Conservation (phyloP, 2,888 invertebrate species). For the Scaeva pyrastri region DNA sequence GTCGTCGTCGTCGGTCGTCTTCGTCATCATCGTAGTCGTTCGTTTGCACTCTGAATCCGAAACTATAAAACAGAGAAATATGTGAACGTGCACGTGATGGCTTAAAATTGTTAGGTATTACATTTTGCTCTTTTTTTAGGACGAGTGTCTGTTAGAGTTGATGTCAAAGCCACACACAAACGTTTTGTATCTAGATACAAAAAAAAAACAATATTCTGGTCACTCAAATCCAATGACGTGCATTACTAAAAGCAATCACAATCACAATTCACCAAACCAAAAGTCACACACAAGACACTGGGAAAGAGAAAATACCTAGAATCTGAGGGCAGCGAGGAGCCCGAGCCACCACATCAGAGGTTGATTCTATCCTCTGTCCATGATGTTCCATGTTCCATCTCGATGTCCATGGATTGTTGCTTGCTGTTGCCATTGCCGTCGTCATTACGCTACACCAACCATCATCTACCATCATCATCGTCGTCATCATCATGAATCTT, state of each 20-base stretch:
- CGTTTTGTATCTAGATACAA: background rate
- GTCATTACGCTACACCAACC: constrained; percentile 14
- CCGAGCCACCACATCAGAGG: too few relatives aligned
- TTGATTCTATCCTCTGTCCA: constrained; percentile 33
- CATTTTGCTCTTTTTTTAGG: constrained; percentile 12
- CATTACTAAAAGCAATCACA: constrained; percentile 57
- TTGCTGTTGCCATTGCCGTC: too few relatives aligned
- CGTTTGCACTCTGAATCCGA: too few relatives aligned
- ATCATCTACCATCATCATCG: constrained; percentile 32
- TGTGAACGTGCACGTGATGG: constrained; percentile 33
- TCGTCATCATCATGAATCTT: constrained; percentile 40
- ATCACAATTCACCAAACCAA: constrained; percentile 48
- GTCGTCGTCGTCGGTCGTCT: background rate
- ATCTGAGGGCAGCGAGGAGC: background rate
- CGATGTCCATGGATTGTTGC: too few relatives aligned
- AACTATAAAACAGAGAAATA: background rate
- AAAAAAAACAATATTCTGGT: constrained; percentile 39
- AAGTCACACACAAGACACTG: constrained; percentile 27
- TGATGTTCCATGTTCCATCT: constrained; percentile 12
- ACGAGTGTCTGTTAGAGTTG: constrained; percentile 25
- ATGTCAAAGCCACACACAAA: constrained; percentile 54
- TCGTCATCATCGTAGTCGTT: background rate
- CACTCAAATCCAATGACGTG: constrained; percentile 68
- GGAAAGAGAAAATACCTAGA: constrained; percentile 20
- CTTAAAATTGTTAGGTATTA: constrained; percentile 52